phyloP scores from a whole-genome alignment of 2,888 invertebrate species.

The Pseudococcus viburni region DNA sequence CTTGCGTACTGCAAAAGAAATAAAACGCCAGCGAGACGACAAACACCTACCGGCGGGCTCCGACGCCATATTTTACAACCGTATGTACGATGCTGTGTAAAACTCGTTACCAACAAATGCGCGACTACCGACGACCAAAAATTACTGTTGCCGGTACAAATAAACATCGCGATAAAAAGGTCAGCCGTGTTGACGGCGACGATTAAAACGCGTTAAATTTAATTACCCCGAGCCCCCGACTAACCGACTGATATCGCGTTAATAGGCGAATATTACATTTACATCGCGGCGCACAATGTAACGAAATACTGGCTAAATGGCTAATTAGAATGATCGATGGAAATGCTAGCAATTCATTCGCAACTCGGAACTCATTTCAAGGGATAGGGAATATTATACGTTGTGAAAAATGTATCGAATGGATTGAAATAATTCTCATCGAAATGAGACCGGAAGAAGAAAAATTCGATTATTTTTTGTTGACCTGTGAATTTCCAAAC shows the following conservation, averaged over 20 bases:
- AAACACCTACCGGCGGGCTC: background rate
- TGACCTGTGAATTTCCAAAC: too few relatives aligned
- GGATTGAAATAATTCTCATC: background rate
- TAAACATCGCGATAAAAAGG: constrained; percentile 44
- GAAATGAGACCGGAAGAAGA: too few relatives aligned
- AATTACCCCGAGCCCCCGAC: background rate
- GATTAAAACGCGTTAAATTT: constrained; percentile 46
- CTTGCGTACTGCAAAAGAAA: background rate
- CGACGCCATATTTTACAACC: constrained; percentile 1
- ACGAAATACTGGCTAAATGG: background rate
- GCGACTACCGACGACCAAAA: constrained; percentile 7
- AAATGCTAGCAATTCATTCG: background rate
- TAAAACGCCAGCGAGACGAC: background rate
- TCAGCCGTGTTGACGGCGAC: background rate
- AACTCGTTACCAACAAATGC: constrained; percentile 41
- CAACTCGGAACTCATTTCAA: background rate
- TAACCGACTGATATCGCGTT: background rate
- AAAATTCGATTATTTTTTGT: too few relatives aligned
- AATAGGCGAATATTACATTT: constrained; percentile 18
- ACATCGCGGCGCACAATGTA: background rate
- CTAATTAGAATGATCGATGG: background rate
- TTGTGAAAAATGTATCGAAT: background rate
- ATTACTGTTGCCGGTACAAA: constrained; percentile 9
- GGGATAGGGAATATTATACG: background rate
- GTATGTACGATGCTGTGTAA: background rate